Base-by-base conservation (phyloP, 1,140 invertebrate species). In the Trichonephila inaurata region DNA sequence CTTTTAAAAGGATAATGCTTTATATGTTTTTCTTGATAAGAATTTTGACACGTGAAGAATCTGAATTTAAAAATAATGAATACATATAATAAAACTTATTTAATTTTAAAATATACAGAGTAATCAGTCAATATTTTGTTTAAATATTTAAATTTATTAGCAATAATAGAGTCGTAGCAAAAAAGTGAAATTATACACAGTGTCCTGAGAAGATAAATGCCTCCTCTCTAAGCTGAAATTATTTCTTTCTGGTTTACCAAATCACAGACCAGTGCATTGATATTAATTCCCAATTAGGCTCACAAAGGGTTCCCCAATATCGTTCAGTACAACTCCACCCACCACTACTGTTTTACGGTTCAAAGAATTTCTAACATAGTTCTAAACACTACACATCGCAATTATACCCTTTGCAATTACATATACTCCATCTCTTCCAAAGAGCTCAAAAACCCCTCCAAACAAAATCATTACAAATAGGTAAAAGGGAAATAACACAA, bases 261-360 rank as follows among this genome's bases (percentile, higher is more conserved):
- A 33, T 18, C 28, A 5, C 69, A 24, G 4, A 28, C 28, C 28
- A 3, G 12, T 18, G 16, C 12, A 77, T 33, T 77, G 28, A 33
- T 77, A 77, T 77, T 77, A 77, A 77, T 77, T 77, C 28, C 28
- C 69, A 77, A 77, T 77, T 77, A 77, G 69, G 28, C 28, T 77
- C 33, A 33, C 69, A 77, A 77, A 77, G 4, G 24, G 16, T 5
- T 24, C 14, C 28, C 28, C 28, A 28, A 12, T 28, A 77, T 18
- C 69, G 40, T 62, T 62, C 16, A 16, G 0, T 21, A 62, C 19
- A 19, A 28, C 24, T 77, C 69, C 69, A 77, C 69, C 69, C 69
- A 77, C 12, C 28, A 16, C 14, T 24, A 4, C 6, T 16, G 28
- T 24, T 69, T 2, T 14, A 77, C 28, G 69, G 69, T 18, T 77